phyloP scores from a whole-genome alignment of 2,113 vertebrate genomes.

The Phylloscopus trochilus region DNA sequence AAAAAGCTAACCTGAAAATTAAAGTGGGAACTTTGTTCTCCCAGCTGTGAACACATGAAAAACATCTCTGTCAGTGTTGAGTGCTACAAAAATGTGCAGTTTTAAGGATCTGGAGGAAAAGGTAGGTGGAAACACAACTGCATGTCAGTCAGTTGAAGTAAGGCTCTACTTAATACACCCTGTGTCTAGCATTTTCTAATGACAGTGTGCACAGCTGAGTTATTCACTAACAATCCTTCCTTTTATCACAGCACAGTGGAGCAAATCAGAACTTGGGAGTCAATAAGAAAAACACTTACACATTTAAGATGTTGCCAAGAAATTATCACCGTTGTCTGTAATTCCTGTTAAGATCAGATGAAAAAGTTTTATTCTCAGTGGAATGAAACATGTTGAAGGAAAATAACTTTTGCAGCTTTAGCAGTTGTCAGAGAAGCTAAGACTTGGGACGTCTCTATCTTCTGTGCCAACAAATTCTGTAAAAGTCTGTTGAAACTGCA shows the following conservation, averaged over 20 bases:
- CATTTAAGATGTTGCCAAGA: not conserved
- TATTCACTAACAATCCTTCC: not conserved
- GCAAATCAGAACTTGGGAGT: not conserved
- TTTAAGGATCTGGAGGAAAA: not conserved
- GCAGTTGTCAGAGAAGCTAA: not conserved
- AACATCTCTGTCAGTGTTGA: not conserved
- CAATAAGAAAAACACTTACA: not conserved
- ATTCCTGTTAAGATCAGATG: not conserved
- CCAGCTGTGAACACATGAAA: not conserved
- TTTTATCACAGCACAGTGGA: not conserved
- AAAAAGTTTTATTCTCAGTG: not conserved
- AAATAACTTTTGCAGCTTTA: not conserved
- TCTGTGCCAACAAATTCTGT: not conserved
- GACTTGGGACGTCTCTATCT: not conserved
- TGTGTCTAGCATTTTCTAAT: not conserved
- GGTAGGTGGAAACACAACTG: not conserved
- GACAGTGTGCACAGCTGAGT: rapidly evolving
- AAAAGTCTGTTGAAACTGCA: not conserved
- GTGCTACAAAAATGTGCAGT: not conserved
- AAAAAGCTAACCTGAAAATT: not conserved
- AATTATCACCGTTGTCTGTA: not conserved
- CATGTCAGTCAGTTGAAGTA: rapidly evolving
- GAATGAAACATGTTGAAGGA: not conserved
- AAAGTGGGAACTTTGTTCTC: not conserved
- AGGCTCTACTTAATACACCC: not conserved